These are phyloP conservation scores for Aproaerema taeniolella DNA, from an alignment of 2,888 invertebrate genomes.

Conservation along the genomic window DNA sequence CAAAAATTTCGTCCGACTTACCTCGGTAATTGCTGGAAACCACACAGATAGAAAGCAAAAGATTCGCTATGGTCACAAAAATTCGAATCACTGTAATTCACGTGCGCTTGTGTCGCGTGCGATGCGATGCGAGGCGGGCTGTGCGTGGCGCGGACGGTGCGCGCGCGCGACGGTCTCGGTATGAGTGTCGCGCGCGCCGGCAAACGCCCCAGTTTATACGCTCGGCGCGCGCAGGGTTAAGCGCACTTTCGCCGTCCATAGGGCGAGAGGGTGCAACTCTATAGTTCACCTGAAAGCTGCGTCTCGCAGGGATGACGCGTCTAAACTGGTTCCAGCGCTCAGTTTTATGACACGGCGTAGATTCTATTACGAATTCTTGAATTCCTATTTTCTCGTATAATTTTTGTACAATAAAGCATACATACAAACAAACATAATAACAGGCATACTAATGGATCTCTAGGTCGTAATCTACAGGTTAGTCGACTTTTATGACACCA, in stretches of 20 bases:
- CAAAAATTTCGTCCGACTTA: too few relatives aligned
- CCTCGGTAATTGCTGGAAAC: too few relatives aligned
- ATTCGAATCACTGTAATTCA: constrained; percentile 30
- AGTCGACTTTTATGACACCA: too few relatives aligned
- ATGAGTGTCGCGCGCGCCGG: constrained; percentile 55
- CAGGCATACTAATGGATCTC: too few relatives aligned
- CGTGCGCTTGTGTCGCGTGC: constrained; percentile 20
- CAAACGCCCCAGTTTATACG: constrained; percentile 58
- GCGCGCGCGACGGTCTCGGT: constrained; percentile 48
- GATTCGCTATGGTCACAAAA: constrained; percentile 20
- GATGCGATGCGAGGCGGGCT: constrained; percentile 21
- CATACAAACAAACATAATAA: too few relatives aligned
- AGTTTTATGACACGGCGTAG: too few relatives aligned
- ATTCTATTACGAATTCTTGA: too few relatives aligned
- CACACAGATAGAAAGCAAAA: constrained; percentile 13
- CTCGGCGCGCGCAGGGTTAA: constrained; percentile 29
- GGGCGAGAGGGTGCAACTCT: neutral
- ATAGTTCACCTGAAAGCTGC: neutral
- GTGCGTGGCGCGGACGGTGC: constrained; percentile 25
- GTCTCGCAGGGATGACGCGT: too few relatives aligned
- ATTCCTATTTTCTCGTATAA: too few relatives aligned
- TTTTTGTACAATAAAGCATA: too few relatives aligned
- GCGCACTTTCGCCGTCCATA: constrained; percentile 60
- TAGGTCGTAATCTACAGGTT: too few relatives aligned
- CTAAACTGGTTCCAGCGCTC: too few relatives aligned